Conservation (phyloP, 2,797 vertebrate species). For the Tokudaia muenninki region DNA sequence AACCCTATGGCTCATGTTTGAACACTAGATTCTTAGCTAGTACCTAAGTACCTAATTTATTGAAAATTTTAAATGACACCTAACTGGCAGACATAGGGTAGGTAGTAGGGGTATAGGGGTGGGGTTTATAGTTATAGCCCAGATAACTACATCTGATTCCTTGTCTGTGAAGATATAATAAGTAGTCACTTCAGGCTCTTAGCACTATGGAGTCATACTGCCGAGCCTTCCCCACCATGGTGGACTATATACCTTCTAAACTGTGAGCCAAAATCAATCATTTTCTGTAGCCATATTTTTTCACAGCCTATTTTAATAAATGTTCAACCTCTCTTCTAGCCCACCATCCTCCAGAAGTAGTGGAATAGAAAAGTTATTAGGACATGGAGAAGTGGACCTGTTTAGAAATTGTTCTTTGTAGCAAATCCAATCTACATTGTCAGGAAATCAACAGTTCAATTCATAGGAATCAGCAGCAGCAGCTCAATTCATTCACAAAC, state of each 20-base stretch:
- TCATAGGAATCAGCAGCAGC: no score
- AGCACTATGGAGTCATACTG: neutral
- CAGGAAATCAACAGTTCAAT: no score
- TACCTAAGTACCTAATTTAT: neutral
- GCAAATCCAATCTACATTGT: no score
- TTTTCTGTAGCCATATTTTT: neutral
- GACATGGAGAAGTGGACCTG: neutral
- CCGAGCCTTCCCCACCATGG: neutral
- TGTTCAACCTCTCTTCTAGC: neutral
- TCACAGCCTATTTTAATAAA: neutral
- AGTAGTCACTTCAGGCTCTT: neutral
- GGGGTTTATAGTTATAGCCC: neutral
- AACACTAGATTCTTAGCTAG: neutral
- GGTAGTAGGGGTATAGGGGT: neutral
- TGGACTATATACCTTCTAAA: neutral
- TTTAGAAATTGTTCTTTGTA: no score
- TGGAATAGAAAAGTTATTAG: neutral
- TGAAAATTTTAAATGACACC: neutral
- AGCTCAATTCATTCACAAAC: no score
- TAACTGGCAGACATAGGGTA: neutral
- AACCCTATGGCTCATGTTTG: neutral
- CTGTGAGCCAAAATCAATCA: neutral
- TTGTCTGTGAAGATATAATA: neutral
- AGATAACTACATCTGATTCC: neutral
- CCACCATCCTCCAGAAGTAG: neutral